Conservation (phyloP, 92 coral and sea anemone genomes). For the Phenganax stokvisi region DNA sequence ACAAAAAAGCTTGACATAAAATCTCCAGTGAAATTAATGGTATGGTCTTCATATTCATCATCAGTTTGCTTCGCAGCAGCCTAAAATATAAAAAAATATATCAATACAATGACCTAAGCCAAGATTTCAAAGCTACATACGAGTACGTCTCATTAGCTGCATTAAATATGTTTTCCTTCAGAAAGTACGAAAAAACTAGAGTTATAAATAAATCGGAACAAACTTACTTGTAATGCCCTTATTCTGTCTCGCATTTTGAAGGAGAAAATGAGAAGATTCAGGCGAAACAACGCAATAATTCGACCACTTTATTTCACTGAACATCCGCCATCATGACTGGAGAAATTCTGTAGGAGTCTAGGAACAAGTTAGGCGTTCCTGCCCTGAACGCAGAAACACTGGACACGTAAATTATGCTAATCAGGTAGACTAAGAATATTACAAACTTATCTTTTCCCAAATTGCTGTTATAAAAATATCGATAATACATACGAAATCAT, state of each 20-base stretch:
- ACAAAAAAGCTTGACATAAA: conserved; percentile 30
- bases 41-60: conserved; percentile 33
- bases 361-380: conserved; percentile 22
- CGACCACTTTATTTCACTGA: neutral
- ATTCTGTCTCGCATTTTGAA: conserved; percentile 28
- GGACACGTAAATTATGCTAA: conserved; percentile 1
- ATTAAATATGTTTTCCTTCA: neutral
- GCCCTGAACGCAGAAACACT: neutral
- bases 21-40: conserved; percentile 7
- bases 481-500: neutral
- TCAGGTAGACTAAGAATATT: neutral
- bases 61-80: conserved; percentile 28
- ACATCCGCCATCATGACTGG: conserved; percentile 33
- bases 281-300: conserved; percentile 5
- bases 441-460: neutral
- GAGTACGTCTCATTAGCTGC: neutral
- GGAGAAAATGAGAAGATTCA: neutral
- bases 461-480: conserved; percentile 4
- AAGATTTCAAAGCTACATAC: neutral
- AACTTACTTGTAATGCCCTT: conserved; percentile 29
- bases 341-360: conserved; percentile 8
- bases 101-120: too few relatives aligned
- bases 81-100: neutral
- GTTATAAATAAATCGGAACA: neutral
- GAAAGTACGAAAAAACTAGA: neutral